These are phyloP conservation scores for Drosophila meridiana DNA, from an alignment of 2,888 invertebrate genomes.

Conservation along the genomic window DNA sequence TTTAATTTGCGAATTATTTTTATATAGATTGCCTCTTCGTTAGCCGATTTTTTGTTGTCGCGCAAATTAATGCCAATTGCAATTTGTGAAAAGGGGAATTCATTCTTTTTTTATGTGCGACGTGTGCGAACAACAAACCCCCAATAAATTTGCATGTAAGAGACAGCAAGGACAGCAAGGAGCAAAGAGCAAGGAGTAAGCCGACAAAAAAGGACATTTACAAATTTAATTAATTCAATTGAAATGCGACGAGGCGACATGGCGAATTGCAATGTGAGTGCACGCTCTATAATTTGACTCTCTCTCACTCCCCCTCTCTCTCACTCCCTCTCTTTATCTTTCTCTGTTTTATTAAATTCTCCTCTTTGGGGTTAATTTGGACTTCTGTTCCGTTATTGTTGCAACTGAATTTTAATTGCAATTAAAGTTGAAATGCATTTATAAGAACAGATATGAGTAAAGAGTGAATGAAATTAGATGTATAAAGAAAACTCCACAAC, in stretches of 20 bases:
- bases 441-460: not conserved
- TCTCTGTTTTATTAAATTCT: conserved; percentile 12
- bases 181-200: conserved; percentile 22
- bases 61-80: conserved; percentile 32
- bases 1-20: conserved; percentile 10
- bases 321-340: not conserved
- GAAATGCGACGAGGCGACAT: conserved; percentile 49
- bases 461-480: not conserved
- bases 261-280: conserved; percentile 26
- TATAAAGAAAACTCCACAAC: not conserved
- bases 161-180: conserved; percentile 28
- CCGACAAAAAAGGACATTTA: conserved; percentile 50
- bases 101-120: conserved; percentile 49
- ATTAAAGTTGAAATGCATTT: conserved; percentile 41
- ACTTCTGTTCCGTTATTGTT: conserved; percentile 43
- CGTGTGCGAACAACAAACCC: conserved; percentile 39
- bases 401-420: conserved; percentile 47
- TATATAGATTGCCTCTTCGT: conserved; percentile 8
- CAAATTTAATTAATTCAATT: conserved; percentile 75
- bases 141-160: conserved; percentile 69
- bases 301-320: not conserved
- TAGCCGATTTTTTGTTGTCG: conserved; percentile 16
- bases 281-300: conserved; percentile 50
- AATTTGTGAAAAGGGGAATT: conserved; percentile 38
- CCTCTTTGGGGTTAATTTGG: conserved; percentile 16